phyloP scores from a whole-genome alignment of 2,113 vertebrate species.

The Ibidorhyncha struthersii region DNA sequence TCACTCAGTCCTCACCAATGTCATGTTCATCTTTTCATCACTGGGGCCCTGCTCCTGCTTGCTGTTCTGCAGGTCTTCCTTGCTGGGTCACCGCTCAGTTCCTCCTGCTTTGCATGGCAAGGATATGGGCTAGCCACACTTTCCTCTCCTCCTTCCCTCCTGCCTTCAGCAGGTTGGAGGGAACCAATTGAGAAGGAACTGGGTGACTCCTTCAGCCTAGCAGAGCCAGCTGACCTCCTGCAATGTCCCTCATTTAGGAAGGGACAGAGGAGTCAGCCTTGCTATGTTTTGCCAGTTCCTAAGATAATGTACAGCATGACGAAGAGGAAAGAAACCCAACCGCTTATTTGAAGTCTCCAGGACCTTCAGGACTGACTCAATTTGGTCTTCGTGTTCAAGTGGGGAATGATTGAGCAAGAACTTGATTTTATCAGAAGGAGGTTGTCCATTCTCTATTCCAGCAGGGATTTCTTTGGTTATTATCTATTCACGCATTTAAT shows the following conservation, averaged over 20 bases:
- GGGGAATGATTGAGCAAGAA: constrained; percentile 55
- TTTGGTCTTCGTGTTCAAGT: neutral
- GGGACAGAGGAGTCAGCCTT: neutral
- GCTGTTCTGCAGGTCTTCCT: neutral
- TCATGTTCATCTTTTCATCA: neutral
- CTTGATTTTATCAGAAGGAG: constrained; percentile 62
- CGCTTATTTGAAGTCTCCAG: neutral
- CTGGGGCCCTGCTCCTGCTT: neutral
- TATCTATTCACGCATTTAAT: constrained; percentile 69
- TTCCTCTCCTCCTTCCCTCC: neutral
- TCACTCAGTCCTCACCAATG: neutral
- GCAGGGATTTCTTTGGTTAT: constrained; percentile 62
- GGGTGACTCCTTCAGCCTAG: neutral
- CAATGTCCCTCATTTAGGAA: neutral
- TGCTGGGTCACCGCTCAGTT: neutral
- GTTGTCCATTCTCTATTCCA: constrained; percentile 59
- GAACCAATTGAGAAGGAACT: neutral
- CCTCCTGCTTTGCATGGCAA: neutral
- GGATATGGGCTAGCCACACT: neutral
- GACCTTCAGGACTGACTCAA: constrained; percentile 32
- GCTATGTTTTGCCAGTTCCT: neutral
- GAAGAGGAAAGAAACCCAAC: constrained; percentile 1
- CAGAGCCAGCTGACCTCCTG: neutral
- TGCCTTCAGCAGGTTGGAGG: neutral
- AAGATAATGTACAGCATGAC: neutral